phyloP scores from a whole-genome alignment of 2,113 vertebrate genomes.

The Conger conger region DNA sequence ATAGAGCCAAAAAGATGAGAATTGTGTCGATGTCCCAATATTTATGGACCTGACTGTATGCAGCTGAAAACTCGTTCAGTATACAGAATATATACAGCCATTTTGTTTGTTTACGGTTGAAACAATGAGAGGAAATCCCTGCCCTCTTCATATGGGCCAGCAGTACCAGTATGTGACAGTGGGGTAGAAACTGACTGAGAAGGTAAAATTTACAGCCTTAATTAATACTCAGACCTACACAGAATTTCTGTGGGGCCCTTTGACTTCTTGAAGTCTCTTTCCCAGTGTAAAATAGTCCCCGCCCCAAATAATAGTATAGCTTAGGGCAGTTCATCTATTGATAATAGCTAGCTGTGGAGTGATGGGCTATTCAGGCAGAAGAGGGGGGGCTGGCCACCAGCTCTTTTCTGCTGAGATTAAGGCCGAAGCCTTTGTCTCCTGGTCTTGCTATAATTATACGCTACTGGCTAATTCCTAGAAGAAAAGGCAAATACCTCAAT shows the following conservation, averaged over 20 bases:
- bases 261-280: slow-evolving; percentile 18
- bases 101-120: not conserved
- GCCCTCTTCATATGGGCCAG: not conserved
- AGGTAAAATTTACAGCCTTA: not conserved
- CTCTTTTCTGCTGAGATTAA: slow-evolving; percentile 36
- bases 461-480: slow-evolving; percentile 36
- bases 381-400: not conserved
- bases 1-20: no score
- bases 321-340: not conserved
- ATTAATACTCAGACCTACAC: slow-evolving; percentile 4
- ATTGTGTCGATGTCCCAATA: no score
- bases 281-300: not conserved
- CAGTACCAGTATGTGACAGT: not conserved
- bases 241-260: not conserved
- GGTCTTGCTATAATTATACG: slow-evolving; percentile 27
- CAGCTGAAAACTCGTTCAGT: not conserved
- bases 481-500: slow-evolving; percentile 39
- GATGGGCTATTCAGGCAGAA: not conserved
- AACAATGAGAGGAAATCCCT: not conserved
- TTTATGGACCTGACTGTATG: no score
- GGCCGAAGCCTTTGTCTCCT: slow-evolving; percentile 35
- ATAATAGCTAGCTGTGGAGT: not conserved
- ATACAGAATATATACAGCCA: not conserved
- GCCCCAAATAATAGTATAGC: not conserved
- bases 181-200: not conserved